Conservation (phyloP, 2,888 invertebrate species). For the Diploptera punctata region DNA sequence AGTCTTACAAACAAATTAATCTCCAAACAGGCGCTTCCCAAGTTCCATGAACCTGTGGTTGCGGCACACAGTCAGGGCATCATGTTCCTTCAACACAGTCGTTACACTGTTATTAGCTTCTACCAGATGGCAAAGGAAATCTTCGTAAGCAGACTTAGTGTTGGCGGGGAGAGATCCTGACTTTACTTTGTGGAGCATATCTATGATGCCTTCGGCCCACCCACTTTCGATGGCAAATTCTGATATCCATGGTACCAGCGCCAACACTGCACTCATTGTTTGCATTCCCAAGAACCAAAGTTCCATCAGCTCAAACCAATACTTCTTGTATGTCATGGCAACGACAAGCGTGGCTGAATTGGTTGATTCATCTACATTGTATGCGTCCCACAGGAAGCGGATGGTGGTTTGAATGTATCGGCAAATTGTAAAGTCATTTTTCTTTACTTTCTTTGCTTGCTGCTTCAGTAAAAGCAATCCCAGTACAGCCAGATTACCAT, state of each 20-base stretch:
- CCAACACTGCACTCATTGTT: constrained; percentile 82
- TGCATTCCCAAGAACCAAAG: constrained; percentile 95
- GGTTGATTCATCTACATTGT: constrained; percentile 86
- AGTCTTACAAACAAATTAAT: constrained; percentile 59
- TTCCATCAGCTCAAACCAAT: constrained; percentile 90
- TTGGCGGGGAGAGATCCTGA: constrained; percentile 82
- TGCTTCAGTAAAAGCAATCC: constrained; percentile 85
- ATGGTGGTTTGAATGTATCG: constrained; percentile 89
- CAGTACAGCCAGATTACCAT: constrained; percentile 84
- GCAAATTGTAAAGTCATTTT: constrained; percentile 88
- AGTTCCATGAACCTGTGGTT: constrained; percentile 89
- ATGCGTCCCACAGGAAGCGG: constrained; percentile 92
- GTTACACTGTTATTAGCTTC: constrained; percentile 79
- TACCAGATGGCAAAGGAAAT: constrained; percentile 84
- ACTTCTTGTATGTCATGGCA: constrained; percentile 83
- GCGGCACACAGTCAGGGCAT: constrained; percentile 82
- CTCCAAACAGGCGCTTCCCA: constrained; percentile 86
- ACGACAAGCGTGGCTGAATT: constrained; percentile 84
- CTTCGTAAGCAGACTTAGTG: constrained; percentile 89
- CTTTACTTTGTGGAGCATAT: constrained; percentile 82
- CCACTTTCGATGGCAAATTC: constrained; percentile 92
- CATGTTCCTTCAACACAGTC: constrained; percentile 79
- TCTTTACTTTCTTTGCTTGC: constrained; percentile 80
- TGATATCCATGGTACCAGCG: constrained; percentile 86
- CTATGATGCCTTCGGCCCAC: constrained; percentile 90